Base-by-base conservation (phyloP, 2,888 invertebrate genomes). In the Melanchra persicariae region DNA sequence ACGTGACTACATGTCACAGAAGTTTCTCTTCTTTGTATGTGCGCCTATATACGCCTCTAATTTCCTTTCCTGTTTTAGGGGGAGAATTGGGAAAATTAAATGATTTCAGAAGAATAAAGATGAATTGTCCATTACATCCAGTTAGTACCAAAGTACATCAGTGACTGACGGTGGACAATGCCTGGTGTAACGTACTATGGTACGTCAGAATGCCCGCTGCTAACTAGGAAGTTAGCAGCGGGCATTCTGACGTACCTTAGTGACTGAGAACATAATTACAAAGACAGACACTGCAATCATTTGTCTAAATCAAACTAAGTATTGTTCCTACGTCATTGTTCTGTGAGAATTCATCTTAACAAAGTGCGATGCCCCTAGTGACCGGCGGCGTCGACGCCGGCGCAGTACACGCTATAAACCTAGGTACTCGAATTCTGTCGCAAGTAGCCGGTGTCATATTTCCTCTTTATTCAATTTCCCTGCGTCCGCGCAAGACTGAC, bases 401-500 rank as follows among this genome's bases (percentile, higher is more conserved):
- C 66, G 60, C 54, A 60, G 24, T 19, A 64, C 40, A 77, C 74
- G 77, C 60, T 63, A 57, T 78, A 75, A 82, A 77, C 63, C 72
- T 85, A 74, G 78, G 83, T 84, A 81, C 82, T 81, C 79, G 79
- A 76, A 84, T 82, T 86, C 82, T 87, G 89, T 86, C 86, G 87
- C 87, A 88, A 90, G 90, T 87, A 87, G 88, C 85, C 89, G 89
- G 91, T 94, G 90, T 95, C 94, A 91, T 91, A 90, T 95, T 93
- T 91, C 94, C 90, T 91, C 90, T 94, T 95, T 89, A 94, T 93
- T 92, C 85, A 94, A 94, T 94, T 94, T 92, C 89, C 92, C 89
- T 82, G 87, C 86, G 87, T 85, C 81, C 85, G 87, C 82, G 74
- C 85, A 85, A 85, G 91, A 91, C 88, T 90, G 91, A 91, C 92